A percentile compares a stretch with the other conserved stretches of the same genome.
Evolutionary conservation across 2,888 invertebrate species (phyloP).

Genomic region (Microchrysa polita): DNA sequence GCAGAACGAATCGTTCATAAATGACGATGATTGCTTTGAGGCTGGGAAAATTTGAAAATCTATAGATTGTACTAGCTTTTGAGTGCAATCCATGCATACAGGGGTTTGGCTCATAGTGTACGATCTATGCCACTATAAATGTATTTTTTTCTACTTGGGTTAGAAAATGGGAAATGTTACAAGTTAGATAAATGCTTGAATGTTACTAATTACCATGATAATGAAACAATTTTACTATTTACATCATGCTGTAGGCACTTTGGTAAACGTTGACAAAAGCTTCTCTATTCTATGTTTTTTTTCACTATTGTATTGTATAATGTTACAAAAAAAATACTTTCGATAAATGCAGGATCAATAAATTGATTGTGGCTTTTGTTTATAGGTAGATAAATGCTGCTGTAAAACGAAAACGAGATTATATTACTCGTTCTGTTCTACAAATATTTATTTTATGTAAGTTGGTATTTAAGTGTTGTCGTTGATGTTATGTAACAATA

Average conservation of each 20-base stretch:
- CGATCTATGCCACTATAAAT: too few species aligned
- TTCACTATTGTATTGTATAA: constrained; percentile 4
- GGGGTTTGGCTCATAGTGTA: too few species aligned
- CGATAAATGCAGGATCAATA: constrained; percentile 41
- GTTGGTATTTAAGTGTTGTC: too few species aligned
- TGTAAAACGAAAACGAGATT: too few species aligned
- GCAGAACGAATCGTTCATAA: constrained; percentile 31
- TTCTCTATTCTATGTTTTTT: not conserved
- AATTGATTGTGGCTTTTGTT: constrained; percentile 24
- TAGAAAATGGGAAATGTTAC: not conserved
- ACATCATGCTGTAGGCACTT: not conserved
- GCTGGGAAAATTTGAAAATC: constrained; percentile 21
- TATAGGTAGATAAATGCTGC: not conserved
- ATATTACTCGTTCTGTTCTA: too few species aligned
- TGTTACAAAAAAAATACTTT: constrained; percentile 25
- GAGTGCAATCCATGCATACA: not conserved
- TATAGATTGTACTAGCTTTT: too few species aligned
- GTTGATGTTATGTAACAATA: too few species aligned
- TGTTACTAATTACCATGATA: constrained; percentile 27
- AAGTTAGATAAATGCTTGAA: not conserved
- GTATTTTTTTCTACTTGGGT: not conserved
- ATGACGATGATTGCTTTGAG: constrained; percentile 13
- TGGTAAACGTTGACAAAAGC: not conserved
- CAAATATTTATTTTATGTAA: too few species aligned
- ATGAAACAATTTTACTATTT: constrained; percentile 17